Evolutionary conservation across 2,113 vertebrate genomes (phyloP), one percentile per base, ranked within the genome.

Genomic region (Stegastes partitus): DNA sequence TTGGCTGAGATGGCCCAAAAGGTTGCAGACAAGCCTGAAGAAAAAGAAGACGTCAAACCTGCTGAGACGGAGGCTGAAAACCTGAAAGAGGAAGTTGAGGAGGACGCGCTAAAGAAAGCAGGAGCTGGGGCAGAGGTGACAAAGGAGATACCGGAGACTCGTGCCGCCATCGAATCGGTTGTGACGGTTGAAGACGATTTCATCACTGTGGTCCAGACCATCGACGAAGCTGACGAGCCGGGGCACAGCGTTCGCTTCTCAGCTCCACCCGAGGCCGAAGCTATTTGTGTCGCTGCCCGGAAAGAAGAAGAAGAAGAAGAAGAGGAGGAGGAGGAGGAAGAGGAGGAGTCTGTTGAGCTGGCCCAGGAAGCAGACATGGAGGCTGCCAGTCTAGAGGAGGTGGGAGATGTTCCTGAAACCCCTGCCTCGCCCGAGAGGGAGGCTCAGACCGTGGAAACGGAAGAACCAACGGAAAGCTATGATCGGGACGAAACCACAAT

Each of bases 151-250:
- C 83, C 81, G 78, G 97, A 89, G 83, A 87, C 94, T 82, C 95
- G 94, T 51, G 96, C 96, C 42, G 94, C 96, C 67, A 98, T 99
- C 19, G 98, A 99, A 58, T 99, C 98, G 0, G 95, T 99, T 37
- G 97, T 99, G 68, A 99, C 96, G 2, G 97, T 99, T 1, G 97
- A 99, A 82, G 98, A 99, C 16, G 98, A 99, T 84, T 98, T 99
- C 22, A 99, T 99, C 89, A 98, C 97, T 0, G 97, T 99, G 25
- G 97, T 99, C 71, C 98, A 99, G 90, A 98, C 97, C 2, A 97
- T 98, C 0, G 97, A 99, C 49, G 96, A 98, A 81, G 95, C 97
- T 0, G 97, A 99, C 71, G 95, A 94, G 8, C 93, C 96, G 0
- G 95, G 96, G 37, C 97, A 99, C 91, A 99, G 96, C 0, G 96